Base-by-base conservation (phyloP, 2,113 vertebrate species). In the Brachirus orientalis region DNA sequence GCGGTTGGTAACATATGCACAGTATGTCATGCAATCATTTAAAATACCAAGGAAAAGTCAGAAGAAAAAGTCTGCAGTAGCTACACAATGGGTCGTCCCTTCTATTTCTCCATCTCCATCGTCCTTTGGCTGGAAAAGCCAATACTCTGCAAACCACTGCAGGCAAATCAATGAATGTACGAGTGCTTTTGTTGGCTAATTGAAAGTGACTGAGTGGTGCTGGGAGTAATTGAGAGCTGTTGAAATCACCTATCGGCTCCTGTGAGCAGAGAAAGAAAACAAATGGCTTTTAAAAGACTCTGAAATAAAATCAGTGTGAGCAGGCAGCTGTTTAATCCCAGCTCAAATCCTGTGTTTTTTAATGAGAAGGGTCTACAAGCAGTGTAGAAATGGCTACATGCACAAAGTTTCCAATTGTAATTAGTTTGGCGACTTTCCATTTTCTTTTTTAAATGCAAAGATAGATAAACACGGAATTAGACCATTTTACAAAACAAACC, bases 141-240 rank as follows among this genome's bases (percentile, higher is more conserved):
- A 47, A 20, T 18, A 33, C n/a, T 75, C 19, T 54, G 45, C 11
- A 66, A 18, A 54, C 3, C 14, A 37, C 44, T 1, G 16, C 40
- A 43, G 14, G 28, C 50, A 45, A 71, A 40, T n/a, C 17, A 43
- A 3, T 53, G 19, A 52, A 62, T 35, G 45, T 19, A 52, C 40
- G 28, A 36, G 54, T 64, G 36, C 40, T 71, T 64, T 28, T 50
- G 44, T 38, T 38, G 37, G 7, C 52, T 79, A 71, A 76, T 60
- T 71, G 67, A 67, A 82, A 66, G 61, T 63, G 66, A 80, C 38
- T 68, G 51, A 82, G 45, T 62, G 63, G 7, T 52, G 33, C 72
- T 64, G 54, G 45, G 52, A 61, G 73, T 75, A 72, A 77, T 61
- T 66, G 71, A 72, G 35, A 62, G 14, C 45, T 37, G 53, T 47